These are phyloP conservation scores for Eremophila alpestris DNA, from an alignment of 2,797 vertebrate species.

Conservation along the genomic window DNA sequence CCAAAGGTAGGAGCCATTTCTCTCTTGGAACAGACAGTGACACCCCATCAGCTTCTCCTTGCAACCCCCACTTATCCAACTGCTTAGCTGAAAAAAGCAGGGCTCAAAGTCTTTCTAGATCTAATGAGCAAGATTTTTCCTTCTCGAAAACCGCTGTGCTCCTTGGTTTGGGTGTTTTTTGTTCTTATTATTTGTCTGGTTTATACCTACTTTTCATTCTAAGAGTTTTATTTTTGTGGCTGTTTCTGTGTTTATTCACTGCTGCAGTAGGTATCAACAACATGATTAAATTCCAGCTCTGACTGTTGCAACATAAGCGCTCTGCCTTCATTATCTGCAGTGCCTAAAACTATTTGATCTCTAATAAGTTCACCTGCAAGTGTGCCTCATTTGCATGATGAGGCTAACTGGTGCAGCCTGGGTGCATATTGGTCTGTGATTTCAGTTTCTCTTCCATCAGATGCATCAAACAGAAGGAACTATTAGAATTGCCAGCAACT, in stretches of 20 bases:
- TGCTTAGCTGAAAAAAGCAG: not conserved
- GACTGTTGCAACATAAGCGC: conserved; percentile 45
- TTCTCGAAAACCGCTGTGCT: not conserved
- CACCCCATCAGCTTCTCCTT: not conserved
- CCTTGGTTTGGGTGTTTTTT: not conserved
- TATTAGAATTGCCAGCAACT: conserved; percentile 43
- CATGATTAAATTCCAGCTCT: conserved; percentile 63
- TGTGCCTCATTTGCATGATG: conserved; percentile 63
- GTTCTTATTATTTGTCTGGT: conserved; percentile 24
- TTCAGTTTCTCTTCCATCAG: conserved; percentile 51
- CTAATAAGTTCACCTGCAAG: conserved; percentile 67
- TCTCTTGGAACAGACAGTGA: not conserved
- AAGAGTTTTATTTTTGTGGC: conserved; percentile 53
- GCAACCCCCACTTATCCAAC: not conserved
- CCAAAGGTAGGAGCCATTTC: not conserved
- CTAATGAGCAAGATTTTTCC: not conserved
- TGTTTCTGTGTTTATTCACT: conserved; percentile 43
- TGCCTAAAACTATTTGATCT: conserved; percentile 71
- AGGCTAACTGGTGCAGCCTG: conserved; percentile 63
- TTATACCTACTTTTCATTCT: conserved; percentile 32
- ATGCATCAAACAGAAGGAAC: conserved; percentile 46
- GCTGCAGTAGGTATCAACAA: conserved; percentile 55
- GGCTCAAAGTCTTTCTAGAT: not conserved
- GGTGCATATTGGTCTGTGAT: conserved; percentile 58
- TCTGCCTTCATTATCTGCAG: conserved; percentile 51